Evolutionary conservation across 1,140 invertebrate genomes (phyloP), one percentile per base, ranked within the genome.

Genomic region (Lerema accius): DNA sequence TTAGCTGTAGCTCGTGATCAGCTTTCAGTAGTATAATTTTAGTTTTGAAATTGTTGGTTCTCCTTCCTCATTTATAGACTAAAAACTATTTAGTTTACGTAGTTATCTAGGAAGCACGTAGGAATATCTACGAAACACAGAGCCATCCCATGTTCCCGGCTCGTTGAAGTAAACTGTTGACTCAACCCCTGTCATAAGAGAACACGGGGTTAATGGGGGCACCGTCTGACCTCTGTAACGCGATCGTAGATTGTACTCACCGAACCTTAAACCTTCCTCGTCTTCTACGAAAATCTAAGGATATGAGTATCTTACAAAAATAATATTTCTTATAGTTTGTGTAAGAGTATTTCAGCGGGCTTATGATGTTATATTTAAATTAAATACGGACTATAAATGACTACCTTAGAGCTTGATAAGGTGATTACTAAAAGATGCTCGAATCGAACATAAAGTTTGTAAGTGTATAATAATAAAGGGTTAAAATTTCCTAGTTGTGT

Each of bases 151-250:
- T 14, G 6, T 10, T 6, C 9, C 10, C 16, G 4, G 13, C 46
- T 49, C 13, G n/a, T n/a, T n/a, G n/a, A 13, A 49, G 26, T 32
- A 35, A 49, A 49, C 26, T 35, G 46, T 49, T 49, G 46, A 49
- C 46, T 16, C 26, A 49, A 26, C 46, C 26, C 46, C 13, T 35
- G 26, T 49, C 46, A 49, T 49, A 35, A 49, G 26, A 32, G 46
- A 35, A 49, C 46, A 35, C 11, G 46, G 46, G 46, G 26, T 48
- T 49, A 49, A 49, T 49, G 46, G 46, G 46, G 46, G 5, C 46
- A 35, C 26, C 26, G 23, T 1, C 17, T 49, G 46, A 49, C 46
- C 46, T 49, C 26, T 16, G 46, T 35, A 35, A 49, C 4, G 46
- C 9, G 46, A 49, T 49, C 46, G 46, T 32, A 49, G 26, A 49